Base-by-base conservation (phyloP, 2,113 vertebrate species). In the Rhabdomys dilectus region DNA sequence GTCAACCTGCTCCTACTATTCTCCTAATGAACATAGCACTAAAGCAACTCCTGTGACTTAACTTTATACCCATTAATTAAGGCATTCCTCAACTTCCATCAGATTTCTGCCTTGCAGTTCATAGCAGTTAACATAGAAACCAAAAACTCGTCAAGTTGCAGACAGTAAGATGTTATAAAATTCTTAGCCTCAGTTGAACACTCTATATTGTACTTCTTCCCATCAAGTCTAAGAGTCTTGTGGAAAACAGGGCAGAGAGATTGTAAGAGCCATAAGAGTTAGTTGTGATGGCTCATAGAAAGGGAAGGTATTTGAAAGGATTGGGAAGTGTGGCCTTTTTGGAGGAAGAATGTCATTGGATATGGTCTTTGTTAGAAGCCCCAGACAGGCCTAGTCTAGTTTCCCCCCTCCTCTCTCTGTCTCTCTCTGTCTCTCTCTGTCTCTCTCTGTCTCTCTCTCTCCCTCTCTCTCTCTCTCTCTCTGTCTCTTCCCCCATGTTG, bases 11-110 rank as follows among this genome's bases (percentile, higher is more conserved):
- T 58, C 36, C 5, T 1, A 0, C 12, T 24, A 56, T 5, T 81
- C 2, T 15, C 2, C 2, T 13, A n/a, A 5, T n/a, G 34, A 36
- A 24, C 78, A 58, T 5, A 24, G 2, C 7, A 58, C 10, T 24
- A 58, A 12, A 58, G 10, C 19, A 81, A 24, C 2, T 58, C 10
- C 19, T n/a, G 0, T 58, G 36, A 34, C 31, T 34, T 68, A 15
- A 58, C 19, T 81, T n/a, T 81, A 24, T n/a, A 81, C 5, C 5
- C 5, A 56, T 3, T 58, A 19, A n/a, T 6, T 58, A 58, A 21
- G 19, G 11, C 9, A 22, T 56, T n/a, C 9, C 9, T 56, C 51
- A 80, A 56, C 51, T 56, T 80, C 56, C 4, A 4, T 53, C 3
- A 51, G 51, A 36, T 3, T 78, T 48, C 42, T 48, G 48, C 51